Evolutionary conservation across 2,113 vertebrate genomes (phyloP).

Genomic region (Vulpes vulpes): DNA sequence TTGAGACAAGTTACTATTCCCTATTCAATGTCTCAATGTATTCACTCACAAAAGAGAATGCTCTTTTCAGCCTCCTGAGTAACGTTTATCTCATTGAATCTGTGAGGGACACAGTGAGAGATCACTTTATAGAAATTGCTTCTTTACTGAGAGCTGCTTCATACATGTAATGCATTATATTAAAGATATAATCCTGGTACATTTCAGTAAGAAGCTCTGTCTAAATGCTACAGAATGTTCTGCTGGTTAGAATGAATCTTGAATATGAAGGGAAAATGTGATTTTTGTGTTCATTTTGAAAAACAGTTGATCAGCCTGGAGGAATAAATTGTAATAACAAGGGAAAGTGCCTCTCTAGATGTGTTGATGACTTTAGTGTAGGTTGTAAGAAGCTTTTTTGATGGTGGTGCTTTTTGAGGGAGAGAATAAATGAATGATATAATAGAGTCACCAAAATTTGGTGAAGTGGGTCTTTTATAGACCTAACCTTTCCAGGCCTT

Average conservation of each 20-base stretch:
- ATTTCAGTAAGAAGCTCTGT: not conserved
- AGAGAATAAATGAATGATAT: not conserved
- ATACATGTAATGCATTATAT: not conserved
- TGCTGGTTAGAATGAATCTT: not conserved
- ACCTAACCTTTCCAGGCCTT: not conserved
- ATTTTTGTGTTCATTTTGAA: constrained; percentile 1
- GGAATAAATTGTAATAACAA: not conserved
- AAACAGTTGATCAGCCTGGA: not conserved
- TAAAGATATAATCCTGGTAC: not conserved
- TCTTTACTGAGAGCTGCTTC: not conserved
- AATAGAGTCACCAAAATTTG: constrained; percentile 43
- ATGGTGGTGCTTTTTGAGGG: not conserved
- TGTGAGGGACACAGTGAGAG: not conserved
- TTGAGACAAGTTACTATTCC: not conserved
- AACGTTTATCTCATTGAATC: not conserved
- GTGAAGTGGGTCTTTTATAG: not conserved
- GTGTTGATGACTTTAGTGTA: not conserved
- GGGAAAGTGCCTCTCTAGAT: not conserved
- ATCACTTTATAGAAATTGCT: constrained; percentile 6
- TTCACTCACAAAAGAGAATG: not conserved
- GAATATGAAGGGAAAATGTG: no score
- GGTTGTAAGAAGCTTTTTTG: not conserved
- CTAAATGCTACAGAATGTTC: not conserved
- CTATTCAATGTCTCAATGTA: not conserved
- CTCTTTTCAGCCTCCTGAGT: not conserved